Conservation (phyloP, 2,797 vertebrate genomes). For the Scolopax rusticola region DNA sequence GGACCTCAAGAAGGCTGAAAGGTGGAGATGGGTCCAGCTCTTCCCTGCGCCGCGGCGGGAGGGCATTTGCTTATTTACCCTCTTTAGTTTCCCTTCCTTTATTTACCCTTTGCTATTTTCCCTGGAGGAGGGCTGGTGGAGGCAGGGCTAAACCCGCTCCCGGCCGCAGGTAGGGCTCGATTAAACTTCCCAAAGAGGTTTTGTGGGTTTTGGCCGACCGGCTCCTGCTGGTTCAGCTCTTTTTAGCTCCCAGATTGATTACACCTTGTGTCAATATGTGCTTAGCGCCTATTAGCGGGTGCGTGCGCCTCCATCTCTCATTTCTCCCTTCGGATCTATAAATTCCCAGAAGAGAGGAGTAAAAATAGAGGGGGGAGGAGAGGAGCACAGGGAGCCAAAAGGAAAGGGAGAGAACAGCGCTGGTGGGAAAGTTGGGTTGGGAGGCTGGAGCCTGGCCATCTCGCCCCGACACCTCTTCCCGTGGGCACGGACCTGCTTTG, state of each 20-base stretch:
- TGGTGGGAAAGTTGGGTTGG: slow-evolving; percentile 28
- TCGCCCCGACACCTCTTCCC: not conserved
- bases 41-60: not conserved
- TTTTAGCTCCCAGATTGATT: slow-evolving; percentile 64
- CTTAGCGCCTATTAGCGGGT: slow-evolving; percentile 57
- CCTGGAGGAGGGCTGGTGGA: not conserved
- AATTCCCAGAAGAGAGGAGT: slow-evolving; percentile 79
- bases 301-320: not conserved
- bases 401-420: not conserved
- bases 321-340: slow-evolving; percentile 77
- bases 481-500: accelerated
- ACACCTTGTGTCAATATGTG: slow-evolving; percentile 75
- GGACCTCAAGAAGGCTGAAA: not conserved
- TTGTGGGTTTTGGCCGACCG: slow-evolving; percentile 57
- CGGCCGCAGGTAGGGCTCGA: not conserved
- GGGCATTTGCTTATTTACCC: not conserved
- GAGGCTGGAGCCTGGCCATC: not conserved
- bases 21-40: not conserved
- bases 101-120: not conserved
- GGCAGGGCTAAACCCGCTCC: not conserved
- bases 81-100: not conserved
- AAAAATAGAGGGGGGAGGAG: slow-evolving; percentile 60
- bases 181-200: not conserved
- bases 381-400: not conserved
- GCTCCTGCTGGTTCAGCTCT: slow-evolving; percentile 76